These are phyloP conservation scores for Luehdorfia chinensis DNA, from an alignment of 1,140 invertebrate genomes.

Conservation along the genomic window DNA sequence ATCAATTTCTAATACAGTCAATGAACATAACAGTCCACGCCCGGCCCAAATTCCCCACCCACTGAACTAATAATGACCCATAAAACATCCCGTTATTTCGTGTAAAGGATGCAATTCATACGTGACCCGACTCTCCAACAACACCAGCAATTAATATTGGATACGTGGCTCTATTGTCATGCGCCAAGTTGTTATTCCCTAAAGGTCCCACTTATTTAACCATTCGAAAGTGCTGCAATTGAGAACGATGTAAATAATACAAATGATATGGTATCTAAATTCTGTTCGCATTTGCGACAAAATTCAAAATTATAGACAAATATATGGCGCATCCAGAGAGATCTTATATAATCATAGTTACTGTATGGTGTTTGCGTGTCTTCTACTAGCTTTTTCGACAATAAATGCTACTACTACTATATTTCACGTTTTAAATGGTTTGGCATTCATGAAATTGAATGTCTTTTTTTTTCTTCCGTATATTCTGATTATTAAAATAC, in stretches of 20 bases:
- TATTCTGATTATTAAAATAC: no score
- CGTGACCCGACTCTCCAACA: slow-evolving; percentile 40
- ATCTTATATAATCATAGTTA: no score
- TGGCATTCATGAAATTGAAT: no score
- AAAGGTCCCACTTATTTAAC: slow-evolving; percentile 38
- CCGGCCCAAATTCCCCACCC: slow-evolving; percentile 28
- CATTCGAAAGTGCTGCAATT: slow-evolving; percentile 41
- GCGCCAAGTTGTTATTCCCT: slow-evolving; percentile 34
- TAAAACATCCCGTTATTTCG: slow-evolving; percentile 46
- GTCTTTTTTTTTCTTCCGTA: no score
- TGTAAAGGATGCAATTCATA: slow-evolving; percentile 45
- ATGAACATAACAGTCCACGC: slow-evolving; percentile 24
- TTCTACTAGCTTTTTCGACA: no score
- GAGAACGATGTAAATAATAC: slow-evolving; percentile 23
- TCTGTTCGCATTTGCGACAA: no score
- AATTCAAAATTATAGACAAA: no score
- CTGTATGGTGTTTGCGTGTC: no score
- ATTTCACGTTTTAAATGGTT: no score
- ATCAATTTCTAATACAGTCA: no score
- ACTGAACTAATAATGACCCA: slow-evolving; percentile 34
- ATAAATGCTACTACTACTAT: no score
- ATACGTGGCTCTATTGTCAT: slow-evolving; percentile 35
- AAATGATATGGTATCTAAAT: neutral
- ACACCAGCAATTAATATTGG: slow-evolving; percentile 36
- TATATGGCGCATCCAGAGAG: no score